phyloP scores from a whole-genome alignment of 2,113 vertebrate species.

The Ploceus nigricollis region DNA sequence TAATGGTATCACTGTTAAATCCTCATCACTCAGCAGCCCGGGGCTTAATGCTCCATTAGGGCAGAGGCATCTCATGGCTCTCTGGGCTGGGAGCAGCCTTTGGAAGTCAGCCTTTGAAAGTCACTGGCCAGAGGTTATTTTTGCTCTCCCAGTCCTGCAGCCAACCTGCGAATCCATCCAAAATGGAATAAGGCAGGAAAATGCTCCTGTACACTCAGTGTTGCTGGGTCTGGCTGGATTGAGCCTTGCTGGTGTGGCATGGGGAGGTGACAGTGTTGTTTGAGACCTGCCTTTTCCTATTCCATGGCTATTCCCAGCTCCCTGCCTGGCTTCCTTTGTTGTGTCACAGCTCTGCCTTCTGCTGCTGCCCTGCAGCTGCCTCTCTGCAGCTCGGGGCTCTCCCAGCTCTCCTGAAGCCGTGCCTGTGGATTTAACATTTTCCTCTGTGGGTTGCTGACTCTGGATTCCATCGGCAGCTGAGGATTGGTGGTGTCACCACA shows the following conservation, averaged over 20 bases:
- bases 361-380: not conserved
- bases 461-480: not conserved
- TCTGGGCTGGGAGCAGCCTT: not conserved
- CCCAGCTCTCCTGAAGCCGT: not conserved
- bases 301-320: not conserved
- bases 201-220: accelerated
- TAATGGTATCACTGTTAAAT: conserved; percentile 55
- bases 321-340: accelerated
- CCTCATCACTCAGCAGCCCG: conserved; percentile 41
- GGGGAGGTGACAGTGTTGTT: not conserved
- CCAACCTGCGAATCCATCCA: not conserved
- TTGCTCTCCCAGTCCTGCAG: not conserved
- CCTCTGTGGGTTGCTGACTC: accelerated
- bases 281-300: not conserved
- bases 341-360: not conserved
- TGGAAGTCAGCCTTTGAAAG: not conserved
- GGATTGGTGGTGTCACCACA: not conserved
- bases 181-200: not conserved
- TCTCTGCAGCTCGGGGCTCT: not conserved
- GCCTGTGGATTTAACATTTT: not conserved
- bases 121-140: not conserved
- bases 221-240: not conserved
- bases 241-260: not conserved
- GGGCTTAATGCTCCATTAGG: conserved; percentile 58
- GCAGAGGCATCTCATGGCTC: conserved; percentile 43